These are phyloP conservation scores for Lycia hirtaria DNA, from an alignment of 2,888 invertebrate species.

Conservation along the genomic window DNA sequence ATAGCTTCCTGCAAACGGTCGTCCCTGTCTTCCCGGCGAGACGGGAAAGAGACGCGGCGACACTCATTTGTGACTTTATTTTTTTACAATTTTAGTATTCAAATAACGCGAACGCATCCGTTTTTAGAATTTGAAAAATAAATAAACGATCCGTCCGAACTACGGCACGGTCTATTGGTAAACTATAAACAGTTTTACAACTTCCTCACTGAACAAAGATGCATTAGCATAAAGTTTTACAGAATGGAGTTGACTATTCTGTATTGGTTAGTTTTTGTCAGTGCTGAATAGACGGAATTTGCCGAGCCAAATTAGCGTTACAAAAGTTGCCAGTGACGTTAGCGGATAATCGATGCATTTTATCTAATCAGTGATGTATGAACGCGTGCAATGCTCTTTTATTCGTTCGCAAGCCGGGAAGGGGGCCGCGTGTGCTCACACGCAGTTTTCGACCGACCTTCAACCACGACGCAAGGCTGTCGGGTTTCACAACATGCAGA, in stretches of 20 bases:
- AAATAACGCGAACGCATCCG: slow-evolving; percentile 81
- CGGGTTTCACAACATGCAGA: slow-evolving; percentile 71
- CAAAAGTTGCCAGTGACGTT: slow-evolving; percentile 38
- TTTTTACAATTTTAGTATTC: slow-evolving; percentile 79
- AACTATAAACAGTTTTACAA: slow-evolving; percentile 75
- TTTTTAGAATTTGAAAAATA: slow-evolving; percentile 79
- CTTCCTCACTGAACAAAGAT: slow-evolving; percentile 72
- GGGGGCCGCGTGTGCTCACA: slow-evolving; percentile 54
- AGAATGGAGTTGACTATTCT: slow-evolving; percentile 44
- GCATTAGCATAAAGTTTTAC: slow-evolving; percentile 47
- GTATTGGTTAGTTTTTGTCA: slow-evolving; percentile 45
- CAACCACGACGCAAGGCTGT: slow-evolving; percentile 76
- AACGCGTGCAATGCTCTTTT: slow-evolving; percentile 62
- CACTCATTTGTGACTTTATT: slow-evolving; percentile 54
- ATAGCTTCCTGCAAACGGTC: slow-evolving; percentile 75
- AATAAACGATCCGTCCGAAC: slow-evolving; percentile 60
- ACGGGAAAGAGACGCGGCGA: slow-evolving; percentile 56
- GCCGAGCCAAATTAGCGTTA: slow-evolving; percentile 46
- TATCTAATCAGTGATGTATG: slow-evolving; percentile 62
- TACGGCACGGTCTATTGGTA: slow-evolving; percentile 64
- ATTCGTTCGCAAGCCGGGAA: slow-evolving; percentile 60
- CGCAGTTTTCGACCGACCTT: slow-evolving; percentile 74
- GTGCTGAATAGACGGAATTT: slow-evolving; percentile 36
- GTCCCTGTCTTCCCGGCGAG: slow-evolving; percentile 60
- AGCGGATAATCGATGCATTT: slow-evolving; percentile 44